Evolutionary conservation across 2,888 invertebrate genomes (phyloP).

Genomic region (Eupithecia dodoneata): DNA sequence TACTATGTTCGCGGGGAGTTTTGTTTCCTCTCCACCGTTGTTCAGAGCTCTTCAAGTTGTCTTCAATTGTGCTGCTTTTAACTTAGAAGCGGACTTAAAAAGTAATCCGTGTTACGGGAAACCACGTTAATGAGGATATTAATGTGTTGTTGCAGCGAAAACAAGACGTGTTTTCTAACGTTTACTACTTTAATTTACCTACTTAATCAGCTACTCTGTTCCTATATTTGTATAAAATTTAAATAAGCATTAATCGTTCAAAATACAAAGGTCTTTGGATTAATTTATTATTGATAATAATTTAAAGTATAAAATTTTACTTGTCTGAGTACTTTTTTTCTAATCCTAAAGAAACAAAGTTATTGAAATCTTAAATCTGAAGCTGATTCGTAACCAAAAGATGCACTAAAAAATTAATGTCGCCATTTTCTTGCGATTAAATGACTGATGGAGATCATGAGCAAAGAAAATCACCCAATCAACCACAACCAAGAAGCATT

Average conservation of each 20-base stretch:
- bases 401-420: not conserved
- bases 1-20: constrained; percentile 65
- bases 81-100: constrained; percentile 60
- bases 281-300: not conserved
- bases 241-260: not conserved
- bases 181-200: not conserved
- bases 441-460: not conserved
- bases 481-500: not conserved
- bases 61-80: constrained; percentile 56
- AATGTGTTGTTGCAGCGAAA: not conserved
- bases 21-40: constrained; percentile 63
- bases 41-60: constrained; percentile 53
- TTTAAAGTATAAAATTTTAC: too few relatives aligned
- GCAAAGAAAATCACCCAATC: not conserved
- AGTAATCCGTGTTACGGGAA: constrained; percentile 55
- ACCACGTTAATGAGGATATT: constrained; percentile 45
- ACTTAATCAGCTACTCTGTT: not conserved
- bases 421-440: not conserved
- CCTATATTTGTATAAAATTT: not conserved
- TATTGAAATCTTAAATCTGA: too few relatives aligned
- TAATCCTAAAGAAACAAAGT: too few relatives aligned
- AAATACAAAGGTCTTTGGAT: too few relatives aligned
- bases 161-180: not conserved
- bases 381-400: not conserved
- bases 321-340: too few relatives aligned